Evolutionary conservation across 2,113 vertebrate species (phyloP).

Genomic region (Notothenia coriiceps): DNA sequence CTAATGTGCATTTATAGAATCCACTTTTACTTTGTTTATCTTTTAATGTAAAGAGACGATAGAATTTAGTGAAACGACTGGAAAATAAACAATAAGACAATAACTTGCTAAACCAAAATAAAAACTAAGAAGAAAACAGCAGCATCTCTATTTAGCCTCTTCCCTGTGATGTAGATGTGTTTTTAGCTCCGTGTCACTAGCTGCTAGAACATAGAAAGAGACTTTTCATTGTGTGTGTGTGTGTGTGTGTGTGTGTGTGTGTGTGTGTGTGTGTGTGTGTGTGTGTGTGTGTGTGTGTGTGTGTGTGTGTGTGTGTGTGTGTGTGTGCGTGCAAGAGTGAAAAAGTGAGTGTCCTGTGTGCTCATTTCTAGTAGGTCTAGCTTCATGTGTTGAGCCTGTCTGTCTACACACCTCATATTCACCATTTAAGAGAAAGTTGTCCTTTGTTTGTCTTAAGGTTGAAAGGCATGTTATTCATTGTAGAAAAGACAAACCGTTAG

Average conservation of each 20-base stretch:
- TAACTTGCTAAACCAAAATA: too few relatives aligned
- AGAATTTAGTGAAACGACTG: neutral
- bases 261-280: conserved; percentile 15
- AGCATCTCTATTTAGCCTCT: neutral
- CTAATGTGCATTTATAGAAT: neutral
- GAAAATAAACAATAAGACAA: neutral
- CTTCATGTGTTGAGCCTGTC: conserved; percentile 28
- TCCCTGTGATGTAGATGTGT: conserved; percentile 3
- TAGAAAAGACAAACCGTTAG: conserved; percentile 12
- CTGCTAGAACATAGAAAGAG: neutral
- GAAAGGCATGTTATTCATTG: neutral
- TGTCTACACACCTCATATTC: conserved; percentile 14
- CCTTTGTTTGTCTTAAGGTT: conserved; percentile 20
- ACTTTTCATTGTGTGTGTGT: neutral
- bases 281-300: conserved; percentile 15
- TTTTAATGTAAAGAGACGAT: neutral
- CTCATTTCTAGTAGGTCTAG: neutral
- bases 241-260: conserved; percentile 14
- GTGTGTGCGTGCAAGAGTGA: conserved; percentile 1
- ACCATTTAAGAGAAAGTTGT: conserved; percentile 35
- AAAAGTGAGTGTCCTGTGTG: neutral
- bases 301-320: conserved; percentile 15
- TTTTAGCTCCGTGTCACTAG: conserved; percentile 3
- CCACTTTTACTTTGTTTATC: neutral
- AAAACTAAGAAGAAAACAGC: neutral